Evolutionary conservation across 2,888 invertebrate species (phyloP).

Genomic region (Cheilosia pagana): DNA sequence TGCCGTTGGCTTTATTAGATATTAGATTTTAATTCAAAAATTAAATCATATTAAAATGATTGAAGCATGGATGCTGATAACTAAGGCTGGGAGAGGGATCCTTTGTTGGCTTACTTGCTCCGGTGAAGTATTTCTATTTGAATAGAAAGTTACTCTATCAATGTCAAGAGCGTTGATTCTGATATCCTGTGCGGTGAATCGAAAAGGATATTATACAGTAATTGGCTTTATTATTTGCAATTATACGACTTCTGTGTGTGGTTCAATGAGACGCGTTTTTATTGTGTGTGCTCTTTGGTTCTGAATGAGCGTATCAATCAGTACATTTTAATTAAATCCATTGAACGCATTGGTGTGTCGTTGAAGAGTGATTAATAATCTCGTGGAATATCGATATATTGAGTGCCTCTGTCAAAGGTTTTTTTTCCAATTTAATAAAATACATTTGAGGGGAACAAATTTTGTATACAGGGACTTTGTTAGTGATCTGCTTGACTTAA

Average conservation of each 20-base stretch:
- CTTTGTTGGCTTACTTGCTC: background rate
- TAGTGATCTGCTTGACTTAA: too few relatives aligned
- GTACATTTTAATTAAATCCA: conserved; percentile 51
- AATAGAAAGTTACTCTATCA: conserved; percentile 1
- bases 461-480: too few relatives aligned
- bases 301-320: conserved; percentile 33
- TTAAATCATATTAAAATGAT: conserved; percentile 70
- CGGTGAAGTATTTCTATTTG: conserved; percentile 1
- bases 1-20: conserved; percentile 54
- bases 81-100: background rate
- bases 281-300: background rate
- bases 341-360: conserved; percentile 12
- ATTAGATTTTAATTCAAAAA: conserved; percentile 72
- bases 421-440: too few relatives aligned
- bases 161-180: background rate
- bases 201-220: conserved; percentile 37
- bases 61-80: conserved; percentile 42
- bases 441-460: too few relatives aligned
- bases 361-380: conserved; percentile 28
- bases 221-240: conserved; percentile 60
- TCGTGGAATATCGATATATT: background rate
- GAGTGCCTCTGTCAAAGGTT: too few relatives aligned
- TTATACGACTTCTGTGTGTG: conserved; percentile 5
- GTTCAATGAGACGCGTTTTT: background rate
- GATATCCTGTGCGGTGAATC: conserved; percentile 8